Percentiles rank a stretch among this genome's conserved stretches.
Evolutionary conservation across 2,113 vertebrate species (phyloP).

Genomic region (Rhynchomys soricoides): DNA sequence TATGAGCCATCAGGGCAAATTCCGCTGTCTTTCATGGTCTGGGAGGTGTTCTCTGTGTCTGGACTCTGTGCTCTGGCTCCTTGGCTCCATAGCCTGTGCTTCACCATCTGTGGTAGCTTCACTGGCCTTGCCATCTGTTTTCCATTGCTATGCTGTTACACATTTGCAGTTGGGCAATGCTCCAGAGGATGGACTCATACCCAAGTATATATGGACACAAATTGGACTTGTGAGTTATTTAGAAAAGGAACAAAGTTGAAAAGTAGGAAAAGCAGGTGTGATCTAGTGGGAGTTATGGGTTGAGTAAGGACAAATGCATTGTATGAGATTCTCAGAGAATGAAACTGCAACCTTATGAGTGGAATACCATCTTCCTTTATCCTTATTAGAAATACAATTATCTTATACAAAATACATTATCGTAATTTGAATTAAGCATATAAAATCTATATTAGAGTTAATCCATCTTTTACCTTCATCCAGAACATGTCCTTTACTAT

Average conservation of each 20-base stretch:
- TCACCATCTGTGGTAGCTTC: neutral
- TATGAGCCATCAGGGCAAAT: neutral
- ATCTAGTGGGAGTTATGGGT: no score
- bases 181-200: neutral
- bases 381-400: neutral
- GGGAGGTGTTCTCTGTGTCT: neutral
- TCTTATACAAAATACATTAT: neutral
- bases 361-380: neutral
- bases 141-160: neutral
- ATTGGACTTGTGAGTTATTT: neutral
- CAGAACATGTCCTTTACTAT: no score
- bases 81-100: neutral
- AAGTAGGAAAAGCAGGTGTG: neutral
- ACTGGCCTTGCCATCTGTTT: no score
- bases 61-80: neutral
- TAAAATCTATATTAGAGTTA: no score
- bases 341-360: neutral
- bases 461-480: no score
- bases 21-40: neutral
- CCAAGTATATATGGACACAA: neutral
- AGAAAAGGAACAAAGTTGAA: neutral
- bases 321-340: neutral
- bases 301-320: neutral
- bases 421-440: neutral
- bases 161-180: neutral